Percentiles rank a stretch among this genome's conserved stretches.
Evolutionary conservation across 2,888 invertebrate species (phyloP).

Genomic region (Argynnis bischoffii): DNA sequence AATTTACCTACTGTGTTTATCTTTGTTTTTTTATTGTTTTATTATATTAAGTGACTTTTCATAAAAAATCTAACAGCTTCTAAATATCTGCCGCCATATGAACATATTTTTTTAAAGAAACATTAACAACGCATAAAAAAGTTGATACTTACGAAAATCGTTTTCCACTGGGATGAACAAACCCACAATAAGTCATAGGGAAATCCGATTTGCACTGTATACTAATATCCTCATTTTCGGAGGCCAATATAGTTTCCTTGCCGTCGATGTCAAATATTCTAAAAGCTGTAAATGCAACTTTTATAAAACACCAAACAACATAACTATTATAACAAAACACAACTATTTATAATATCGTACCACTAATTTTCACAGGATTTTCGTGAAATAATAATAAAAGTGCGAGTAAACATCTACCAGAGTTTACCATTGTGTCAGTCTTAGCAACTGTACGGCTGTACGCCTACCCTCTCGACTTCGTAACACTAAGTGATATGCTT

Average conservation of each 20-base stretch:
- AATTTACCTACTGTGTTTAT: too few species aligned
- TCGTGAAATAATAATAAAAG: conserved; percentile 23
- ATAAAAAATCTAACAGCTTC: too few species aligned
- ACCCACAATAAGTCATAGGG: conserved; percentile 72
- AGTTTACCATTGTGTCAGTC: conserved; percentile 39
- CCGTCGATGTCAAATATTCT: conserved; percentile 60
- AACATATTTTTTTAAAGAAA: too few species aligned
- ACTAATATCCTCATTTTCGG: conserved; percentile 60
- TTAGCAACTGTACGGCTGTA: conserved; percentile 8
- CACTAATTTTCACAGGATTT: conserved; percentile 23
- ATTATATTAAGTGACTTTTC: too few species aligned
- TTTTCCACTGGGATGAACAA: conserved; percentile 68
- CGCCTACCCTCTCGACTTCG: conserved; percentile 35
- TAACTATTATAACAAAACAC: not conserved
- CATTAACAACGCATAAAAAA: not conserved
- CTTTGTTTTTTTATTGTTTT: too few species aligned
- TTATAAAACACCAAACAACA: conserved; percentile 7
- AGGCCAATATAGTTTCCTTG: conserved; percentile 62
- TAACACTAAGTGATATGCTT: conserved; percentile 24
- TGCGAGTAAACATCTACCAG: conserved; percentile 5
- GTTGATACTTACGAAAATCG: conserved; percentile 68
- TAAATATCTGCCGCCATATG: too few species aligned
- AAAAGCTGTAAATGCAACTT: conserved; percentile 52
- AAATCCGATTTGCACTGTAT: conserved; percentile 65
- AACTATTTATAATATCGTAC: conserved; percentile 25